These are phyloP conservation scores for Nasonia longicornis DNA, from an alignment of 1,140 invertebrate species.

Conservation along the genomic window DNA sequence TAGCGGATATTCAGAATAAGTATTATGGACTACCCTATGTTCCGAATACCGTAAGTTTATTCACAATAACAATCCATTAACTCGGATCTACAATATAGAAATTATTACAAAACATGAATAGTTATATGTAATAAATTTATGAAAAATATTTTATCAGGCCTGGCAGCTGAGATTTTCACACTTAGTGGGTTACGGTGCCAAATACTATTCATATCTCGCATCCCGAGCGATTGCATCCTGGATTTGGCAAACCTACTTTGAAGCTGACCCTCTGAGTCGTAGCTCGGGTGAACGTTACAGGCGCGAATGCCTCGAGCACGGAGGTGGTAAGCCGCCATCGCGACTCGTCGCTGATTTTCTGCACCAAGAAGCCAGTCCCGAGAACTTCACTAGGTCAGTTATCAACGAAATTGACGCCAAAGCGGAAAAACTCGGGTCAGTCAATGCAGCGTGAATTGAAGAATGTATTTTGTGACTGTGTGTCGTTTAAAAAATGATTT, in stretches of 20 bases:
- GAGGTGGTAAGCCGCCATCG: slow-evolving; percentile 86
- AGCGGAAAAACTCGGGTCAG: slow-evolving; percentile 59
- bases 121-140: slow-evolving; percentile 25
- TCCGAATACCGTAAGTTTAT: slow-evolving; percentile 79
- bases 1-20: slow-evolving; percentile 82
- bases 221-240: slow-evolving; percentile 92
- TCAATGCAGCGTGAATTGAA: slow-evolving; percentile 39
- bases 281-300: slow-evolving; percentile 83
- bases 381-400: slow-evolving; percentile 71
- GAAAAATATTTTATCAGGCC: slow-evolving; percentile 72
- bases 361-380: slow-evolving; percentile 75
- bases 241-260: slow-evolving; percentile 94
- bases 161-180: slow-evolving; percentile 98
- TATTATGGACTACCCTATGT: slow-evolving; percentile 92
- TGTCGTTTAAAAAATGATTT: background rate
- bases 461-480: background rate
- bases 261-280: slow-evolving; percentile 84
- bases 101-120: background rate
- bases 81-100: background rate
- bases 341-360: slow-evolving; percentile 81
- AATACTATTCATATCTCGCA: slow-evolving; percentile 98
- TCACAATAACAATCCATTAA: background rate
- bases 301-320: slow-evolving; percentile 83
- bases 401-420: slow-evolving; percentile 72
- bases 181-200: slow-evolving; percentile 96